A percentile compares a stretch with the other conserved stretches of the same genome.
Conservation (phyloP, 2,888 invertebrate species). For the Himalopsyche japonica region DNA sequence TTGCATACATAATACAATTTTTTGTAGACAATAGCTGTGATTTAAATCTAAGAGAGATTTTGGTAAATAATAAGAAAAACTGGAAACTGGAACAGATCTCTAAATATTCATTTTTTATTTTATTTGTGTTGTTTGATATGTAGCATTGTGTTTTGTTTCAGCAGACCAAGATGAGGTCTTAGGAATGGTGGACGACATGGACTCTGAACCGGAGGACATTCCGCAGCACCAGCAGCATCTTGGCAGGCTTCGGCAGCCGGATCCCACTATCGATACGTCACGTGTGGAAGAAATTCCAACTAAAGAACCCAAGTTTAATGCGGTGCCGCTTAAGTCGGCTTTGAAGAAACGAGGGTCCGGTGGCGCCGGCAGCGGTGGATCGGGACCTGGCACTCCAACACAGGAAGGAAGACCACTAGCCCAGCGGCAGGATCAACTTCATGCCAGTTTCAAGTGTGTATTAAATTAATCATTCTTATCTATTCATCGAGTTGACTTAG, state of each 20-base stretch:
- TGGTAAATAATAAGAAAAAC: too few species aligned
- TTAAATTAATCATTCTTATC: neutral
- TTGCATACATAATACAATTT: too few species aligned
- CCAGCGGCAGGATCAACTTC: conserved; percentile 73
- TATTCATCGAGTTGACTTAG: neutral
- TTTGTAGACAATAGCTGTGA: too few species aligned
- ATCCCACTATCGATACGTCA: conserved; percentile 76
- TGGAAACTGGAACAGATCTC: too few species aligned
- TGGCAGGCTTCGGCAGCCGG: conserved; percentile 63
- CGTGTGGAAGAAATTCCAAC: conserved; percentile 91
- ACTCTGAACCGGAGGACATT: conserved; percentile 65
- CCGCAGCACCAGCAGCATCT: conserved; percentile 62
- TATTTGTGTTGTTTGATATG: neutral
- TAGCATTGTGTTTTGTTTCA: conserved; percentile 39
- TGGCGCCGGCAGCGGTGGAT: conserved; percentile 52
- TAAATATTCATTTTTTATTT: too few species aligned
- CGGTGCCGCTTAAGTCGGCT: conserved; percentile 89
- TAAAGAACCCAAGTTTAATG: conserved; percentile 89
- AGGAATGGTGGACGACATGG: conserved; percentile 46
- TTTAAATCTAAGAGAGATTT: too few species aligned
- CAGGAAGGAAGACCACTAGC: conserved; percentile 70
- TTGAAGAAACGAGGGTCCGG: conserved; percentile 74
- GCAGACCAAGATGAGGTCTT: conserved; percentile 52
- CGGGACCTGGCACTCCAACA: conserved; percentile 73
- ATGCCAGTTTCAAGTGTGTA: conserved; percentile 79